These are phyloP conservation scores for Hyles lineata DNA, from an alignment of 2,888 invertebrate species.

Conservation along the genomic window DNA sequence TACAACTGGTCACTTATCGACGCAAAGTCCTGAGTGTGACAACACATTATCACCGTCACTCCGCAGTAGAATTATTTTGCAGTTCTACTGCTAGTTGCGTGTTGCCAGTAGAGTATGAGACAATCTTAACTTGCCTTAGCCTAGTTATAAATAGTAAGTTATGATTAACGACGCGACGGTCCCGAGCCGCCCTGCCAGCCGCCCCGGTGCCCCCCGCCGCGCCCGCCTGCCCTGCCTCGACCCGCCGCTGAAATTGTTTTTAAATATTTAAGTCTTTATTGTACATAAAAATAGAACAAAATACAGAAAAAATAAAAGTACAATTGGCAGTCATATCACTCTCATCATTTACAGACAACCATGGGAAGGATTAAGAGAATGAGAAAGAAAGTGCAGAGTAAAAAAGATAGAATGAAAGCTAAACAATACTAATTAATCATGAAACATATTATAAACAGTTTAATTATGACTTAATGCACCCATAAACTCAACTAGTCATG, in stretches of 20 bases:
- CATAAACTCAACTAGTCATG: background rate
- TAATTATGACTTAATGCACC: too few relatives aligned
- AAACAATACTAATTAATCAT: too few relatives aligned
- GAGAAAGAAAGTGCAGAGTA: background rate
- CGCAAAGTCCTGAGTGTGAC: background rate
- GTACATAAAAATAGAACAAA: too few relatives aligned
- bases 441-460: too few relatives aligned
- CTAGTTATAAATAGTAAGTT: constrained; percentile 27
- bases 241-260: constrained; percentile 81
- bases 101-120: background rate
- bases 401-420: background rate
- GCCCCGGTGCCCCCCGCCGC: constrained; percentile 83
- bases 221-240: constrained; percentile 85
- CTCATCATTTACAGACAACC: too few relatives aligned
- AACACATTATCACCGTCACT: background rate
- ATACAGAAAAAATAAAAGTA: too few relatives aligned
- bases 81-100: too few relatives aligned
- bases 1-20: too few relatives aligned
- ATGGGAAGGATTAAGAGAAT: too few relatives aligned
- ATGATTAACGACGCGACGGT: constrained; percentile 70
- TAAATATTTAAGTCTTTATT: background rate
- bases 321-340: too few relatives aligned
- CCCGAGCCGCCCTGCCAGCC: constrained; percentile 88
- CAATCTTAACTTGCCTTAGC: constrained; percentile 28
- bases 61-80: background rate